These are phyloP conservation scores for Ascaphus truei DNA, from an alignment of 2,113 vertebrate genomes.

Conservation along the genomic window DNA sequence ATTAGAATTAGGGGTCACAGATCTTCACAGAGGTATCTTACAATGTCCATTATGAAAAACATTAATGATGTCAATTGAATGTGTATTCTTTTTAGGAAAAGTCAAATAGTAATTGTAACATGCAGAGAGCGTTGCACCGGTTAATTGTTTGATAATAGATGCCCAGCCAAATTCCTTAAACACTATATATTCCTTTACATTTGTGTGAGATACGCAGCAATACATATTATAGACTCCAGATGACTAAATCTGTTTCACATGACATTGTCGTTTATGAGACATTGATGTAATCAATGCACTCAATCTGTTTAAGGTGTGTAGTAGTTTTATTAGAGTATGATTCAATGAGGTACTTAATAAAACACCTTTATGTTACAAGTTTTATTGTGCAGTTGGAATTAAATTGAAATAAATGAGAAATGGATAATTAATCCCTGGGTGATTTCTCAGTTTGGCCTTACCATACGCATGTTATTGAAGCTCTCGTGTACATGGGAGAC, in stretches of 20 bases:
- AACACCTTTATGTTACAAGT: conserved; percentile 31
- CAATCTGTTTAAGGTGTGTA: conserved; percentile 6
- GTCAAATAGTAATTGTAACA: too few species aligned
- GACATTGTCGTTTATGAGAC: conserved; percentile 14
- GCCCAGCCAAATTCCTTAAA: background rate
- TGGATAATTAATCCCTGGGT: conserved; percentile 23
- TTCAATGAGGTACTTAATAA: conserved; percentile 31
- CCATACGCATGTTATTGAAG: background rate
- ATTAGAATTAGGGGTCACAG: too few species aligned
- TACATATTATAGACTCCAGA: background rate
- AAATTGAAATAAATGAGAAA: conserved; percentile 27
- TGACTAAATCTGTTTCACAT: background rate
- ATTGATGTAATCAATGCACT: conserved; percentile 22
- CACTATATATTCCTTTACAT: background rate
- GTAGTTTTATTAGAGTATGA: conserved; percentile 5
- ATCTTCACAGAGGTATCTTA: too few species aligned
- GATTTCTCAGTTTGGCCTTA: background rate
- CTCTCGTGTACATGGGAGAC: background rate
- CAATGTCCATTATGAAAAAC: too few species aligned
- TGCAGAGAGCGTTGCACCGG: too few species aligned
- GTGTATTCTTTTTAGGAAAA: too few species aligned
- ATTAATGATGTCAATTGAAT: too few species aligned
- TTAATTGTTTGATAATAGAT: background rate
- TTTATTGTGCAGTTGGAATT: conserved; percentile 24
- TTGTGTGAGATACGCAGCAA: background rate